Base-by-base conservation (phyloP, 2,888 invertebrate genomes). In the Agriopis marginaria region DNA sequence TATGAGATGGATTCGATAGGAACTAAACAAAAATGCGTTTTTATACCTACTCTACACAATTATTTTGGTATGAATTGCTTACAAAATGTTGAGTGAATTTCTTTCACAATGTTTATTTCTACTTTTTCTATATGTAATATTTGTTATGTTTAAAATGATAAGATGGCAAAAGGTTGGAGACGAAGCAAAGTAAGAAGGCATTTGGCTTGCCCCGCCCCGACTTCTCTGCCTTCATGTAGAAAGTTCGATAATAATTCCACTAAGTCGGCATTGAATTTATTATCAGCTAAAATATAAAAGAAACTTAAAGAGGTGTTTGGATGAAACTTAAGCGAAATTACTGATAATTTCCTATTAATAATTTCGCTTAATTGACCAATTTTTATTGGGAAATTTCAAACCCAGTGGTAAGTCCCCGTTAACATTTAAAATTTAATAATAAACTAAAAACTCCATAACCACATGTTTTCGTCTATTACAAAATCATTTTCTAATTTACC, bases 401-500 rank as follows among this genome's bases (percentile, higher is more conserved):
- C 53, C 6, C 11, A 3, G 39, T 62, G 62, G 62, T 17, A 62
- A 55, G 44, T n/a, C 45, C 62, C 66, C 23, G 12, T 39, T 67
- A 49, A 63, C n/a, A n/a, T n/a, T 14, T 14, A 23, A 12, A 7
- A 56, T 45, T 17, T 53, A 51, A 51, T 44, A 7, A 42, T 14
- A 58, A 61, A 23, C 9, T 63, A 67, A 54, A 68, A 60, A 44
- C 23, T 68, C 50, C 40, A 51, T 50, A 71, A 65, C 42, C 32
- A 50, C 23, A 23, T 14, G 53, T 68, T 75, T 60, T 68, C 53
- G 63, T 73, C 73, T 67, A 66, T 72, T 70, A 73, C 65, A 71
- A 78, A 80, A 82, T 74, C 75, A 80, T 75, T 74, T 75, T 71
- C 79, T 77, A 81, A 82, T 79, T 79, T 90, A 91, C 91, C 91